Conservation (phyloP, 1,140 invertebrate species). For the Coenobita brevimanus region DNA sequence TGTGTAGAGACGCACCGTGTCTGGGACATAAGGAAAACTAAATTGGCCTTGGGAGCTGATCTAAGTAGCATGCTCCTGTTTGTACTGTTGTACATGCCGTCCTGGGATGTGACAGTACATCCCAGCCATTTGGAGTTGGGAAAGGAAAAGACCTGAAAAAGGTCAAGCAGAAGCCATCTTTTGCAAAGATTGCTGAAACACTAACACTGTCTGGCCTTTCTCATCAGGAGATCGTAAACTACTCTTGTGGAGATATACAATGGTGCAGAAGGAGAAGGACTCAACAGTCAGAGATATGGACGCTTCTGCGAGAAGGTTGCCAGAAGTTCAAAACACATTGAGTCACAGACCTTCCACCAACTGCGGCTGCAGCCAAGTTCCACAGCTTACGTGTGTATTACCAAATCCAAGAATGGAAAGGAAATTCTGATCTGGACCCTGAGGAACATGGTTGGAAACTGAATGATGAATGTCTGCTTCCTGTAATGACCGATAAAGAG, state of each 20-base stretch:
- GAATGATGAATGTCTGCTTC: neutral
- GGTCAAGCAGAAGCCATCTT: neutral
- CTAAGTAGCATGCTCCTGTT: slow-evolving; percentile 24
- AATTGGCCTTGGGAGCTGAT: slow-evolving; percentile 17
- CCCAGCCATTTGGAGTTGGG: slow-evolving; percentile 23
- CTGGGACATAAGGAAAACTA: slow-evolving; percentile 20
- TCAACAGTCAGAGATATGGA: neutral
- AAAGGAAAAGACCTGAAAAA: slow-evolving; percentile 12
- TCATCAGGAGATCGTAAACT: neutral
- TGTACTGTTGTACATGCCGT: slow-evolving; percentile 19
- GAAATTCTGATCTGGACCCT: slow-evolving; percentile 25
- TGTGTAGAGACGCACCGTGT: too few species aligned
- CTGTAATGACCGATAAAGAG: neutral
- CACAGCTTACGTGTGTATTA: slow-evolving; percentile 13
- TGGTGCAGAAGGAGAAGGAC: slow-evolving; percentile 9
- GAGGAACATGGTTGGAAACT: neutral
- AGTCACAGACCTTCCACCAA: slow-evolving; percentile 21
- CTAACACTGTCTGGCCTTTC: neutral
- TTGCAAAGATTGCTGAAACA: neutral
- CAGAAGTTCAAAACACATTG: slow-evolving; percentile 10
- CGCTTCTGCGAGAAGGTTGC: slow-evolving; percentile 16
- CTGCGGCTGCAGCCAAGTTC: slow-evolving; percentile 12
- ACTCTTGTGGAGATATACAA: slow-evolving; percentile 16
- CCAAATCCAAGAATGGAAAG: slow-evolving; percentile 37
- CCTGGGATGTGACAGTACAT: slow-evolving; percentile 15